phyloP scores from a whole-genome alignment of 2,888 invertebrate species.

The Elmis aenea region DNA sequence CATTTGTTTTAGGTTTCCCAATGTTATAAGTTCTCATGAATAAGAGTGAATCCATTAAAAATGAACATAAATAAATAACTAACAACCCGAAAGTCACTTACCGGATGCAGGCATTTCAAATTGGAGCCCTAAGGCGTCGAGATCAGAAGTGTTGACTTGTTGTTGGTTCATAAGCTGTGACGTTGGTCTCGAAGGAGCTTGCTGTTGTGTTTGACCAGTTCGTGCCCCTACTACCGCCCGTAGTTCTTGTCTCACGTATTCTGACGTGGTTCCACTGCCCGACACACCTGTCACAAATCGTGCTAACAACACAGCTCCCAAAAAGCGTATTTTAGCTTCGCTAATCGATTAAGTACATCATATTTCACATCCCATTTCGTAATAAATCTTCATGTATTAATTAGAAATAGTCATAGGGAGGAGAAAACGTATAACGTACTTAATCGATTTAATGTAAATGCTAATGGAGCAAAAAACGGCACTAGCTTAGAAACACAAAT shows the following conservation, averaged over 20 bases:
- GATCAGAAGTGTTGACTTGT: conserved; percentile 51
- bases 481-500: no score
- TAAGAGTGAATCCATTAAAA: no score
- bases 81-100: conserved; percentile 37
- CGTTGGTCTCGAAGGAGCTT: conserved; percentile 35
- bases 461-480: no score
- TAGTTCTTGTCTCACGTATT: conserved; percentile 88
- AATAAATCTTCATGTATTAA: no score
- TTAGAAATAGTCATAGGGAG: no score
- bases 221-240: conserved; percentile 84
- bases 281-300: conserved; percentile 46
- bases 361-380: no score
- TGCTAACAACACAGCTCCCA: conserved; percentile 19
- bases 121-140: conserved; percentile 64
- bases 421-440: no score
- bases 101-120: conserved; percentile 64
- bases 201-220: conserved; percentile 52
- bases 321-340: conserved; percentile 6
- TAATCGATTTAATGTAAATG: no score
- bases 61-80: conserved; percentile 30
- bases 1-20: no score
- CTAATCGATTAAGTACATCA: not conserved
- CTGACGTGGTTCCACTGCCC: conserved; percentile 63
- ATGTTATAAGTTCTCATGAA: no score
- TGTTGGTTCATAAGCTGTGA: conserved; percentile 33